Base-by-base conservation (phyloP, 2,888 invertebrate species). In the Andrena trimmerana region DNA sequence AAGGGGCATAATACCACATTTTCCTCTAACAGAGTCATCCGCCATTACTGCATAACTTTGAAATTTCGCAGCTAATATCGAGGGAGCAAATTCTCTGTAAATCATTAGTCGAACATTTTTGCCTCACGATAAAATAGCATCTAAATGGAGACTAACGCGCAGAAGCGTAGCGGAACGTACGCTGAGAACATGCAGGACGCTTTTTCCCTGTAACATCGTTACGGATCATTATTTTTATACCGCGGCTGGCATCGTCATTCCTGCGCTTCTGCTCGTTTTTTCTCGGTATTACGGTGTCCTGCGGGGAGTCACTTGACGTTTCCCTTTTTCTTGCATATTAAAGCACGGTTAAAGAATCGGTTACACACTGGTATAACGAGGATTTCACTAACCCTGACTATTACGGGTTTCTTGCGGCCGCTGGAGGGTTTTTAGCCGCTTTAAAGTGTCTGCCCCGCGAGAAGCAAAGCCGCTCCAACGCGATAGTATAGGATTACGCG, bases 371-470 rank as follows among this genome's bases (percentile, higher is more conserved):
- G 31, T 62, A 48, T 77, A 66, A 77, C 67, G 36, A 65, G 70
- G 62, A 80, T 77, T 80, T 77, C 80, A 29, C 42, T 60, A 62
- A 67, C 60, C 67, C 42, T 52, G 66, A 77, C 76, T 80, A 66
- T 66, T 52, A 62, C 72, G 36, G 69, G 62, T 77, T 71, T 80
- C 80, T 77, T 54, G 66, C 59, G 36, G 52, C 66, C 70, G 24
- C 59, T 16, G 36, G 16, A 54, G 60, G 70, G 60, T 77, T 76
- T 70, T 66, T 29, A 69, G 68, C 69, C 76, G 69, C 50, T 76
- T 70, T 69, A 80, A 80, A 80, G 65, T 76, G 70, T 76, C 69
- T 50, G 27, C 60, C 52, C 57, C 57, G 57, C 50, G 59, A 75
- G 68, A 68, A 66, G 59, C 48, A 33, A 60, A 54, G 52, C 54